Base-by-base conservation (phyloP, 2,888 invertebrate species). In the Drosophila anomelani region DNA sequence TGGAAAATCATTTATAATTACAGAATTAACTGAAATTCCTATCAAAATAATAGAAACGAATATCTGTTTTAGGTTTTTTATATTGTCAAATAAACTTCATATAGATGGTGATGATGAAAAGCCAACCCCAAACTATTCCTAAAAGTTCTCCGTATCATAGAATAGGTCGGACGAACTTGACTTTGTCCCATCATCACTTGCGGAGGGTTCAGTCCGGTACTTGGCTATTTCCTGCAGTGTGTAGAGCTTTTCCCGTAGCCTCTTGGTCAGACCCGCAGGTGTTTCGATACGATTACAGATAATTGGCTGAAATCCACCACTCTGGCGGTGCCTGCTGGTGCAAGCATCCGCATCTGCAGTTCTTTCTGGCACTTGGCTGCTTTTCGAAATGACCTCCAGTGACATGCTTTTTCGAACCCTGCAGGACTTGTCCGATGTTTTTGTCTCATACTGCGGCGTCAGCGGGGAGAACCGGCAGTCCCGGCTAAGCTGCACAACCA, bases 401-500 rank as follows among this genome's bases (percentile, higher is more conserved):
- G 61, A 47, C n/a, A 13, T 51, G 43, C 44, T 38, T 23, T 38
- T 66, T 9, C 23, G 32, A 2, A 15, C 3, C 7, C 17, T 26
- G 23, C 15, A 17, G 17, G 39, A 12, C 23, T 15, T 34, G 34
- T 3, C 34, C 10, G 32, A 9, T 23, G 8, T 34, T 4, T 12
- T 12, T 15, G 12, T 10, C 10, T 2, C 5, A 34, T 3, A 7
- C 10, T 17, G n/a, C 7, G 20, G 12, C 1, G n/a, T 15, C 5
- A 34, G 13, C 20, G 32, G 20, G 10, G 29, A 54, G 8, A 60
- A 60, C 7, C 56, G 55, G 20, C 34, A 36, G 49, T 68, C 68
- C 39, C 60, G 39, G 23, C 73, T 64, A n/a, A 74, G 66, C 20
- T 53, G 23, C 26, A 41, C n/a, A 43, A 74, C 73, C 56, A 74